These are phyloP conservation scores for Ectemnius lituratus DNA, from an alignment of 2,888 invertebrate species.

Conservation along the genomic window DNA sequence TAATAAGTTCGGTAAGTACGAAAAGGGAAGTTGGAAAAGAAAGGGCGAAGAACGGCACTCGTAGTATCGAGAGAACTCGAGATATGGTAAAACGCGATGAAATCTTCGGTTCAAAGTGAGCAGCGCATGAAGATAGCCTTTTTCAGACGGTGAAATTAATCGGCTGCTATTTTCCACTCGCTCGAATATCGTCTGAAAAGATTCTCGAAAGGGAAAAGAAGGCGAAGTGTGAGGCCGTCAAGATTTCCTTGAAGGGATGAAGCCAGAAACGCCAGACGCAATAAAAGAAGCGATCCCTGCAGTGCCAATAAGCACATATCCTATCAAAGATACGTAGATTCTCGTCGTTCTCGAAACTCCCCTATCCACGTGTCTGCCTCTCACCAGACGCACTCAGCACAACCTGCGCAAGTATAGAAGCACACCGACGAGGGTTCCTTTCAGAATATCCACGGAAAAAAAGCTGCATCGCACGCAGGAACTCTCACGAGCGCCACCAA, in stretches of 20 bases:
- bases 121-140: not conserved
- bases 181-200: not conserved
- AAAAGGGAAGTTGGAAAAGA: not conserved
- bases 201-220: not conserved
- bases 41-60: not conserved
- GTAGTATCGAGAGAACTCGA: conserved; percentile 7
- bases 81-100: conserved; percentile 12
- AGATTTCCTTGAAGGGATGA: not conserved
- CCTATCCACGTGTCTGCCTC: not conserved
- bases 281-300: not conserved
- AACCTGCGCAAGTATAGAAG: conserved; percentile 23
- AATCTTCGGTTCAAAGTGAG: not conserved
- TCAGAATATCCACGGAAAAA: conserved; percentile 17
- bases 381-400: conserved; percentile 19
- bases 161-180: not conserved
- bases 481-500: not conserved
- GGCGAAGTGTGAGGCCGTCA: not conserved
- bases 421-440: not conserved
- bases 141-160: not conserved
- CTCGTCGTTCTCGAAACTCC: conserved; percentile 7
- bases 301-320: conserved; percentile 3
- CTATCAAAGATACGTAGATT: not conserved
- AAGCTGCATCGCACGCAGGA: conserved; percentile 5
- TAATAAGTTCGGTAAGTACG: conserved; percentile 17
- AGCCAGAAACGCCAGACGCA: too few species aligned